Evolutionary conservation across 2,888 invertebrate genomes (phyloP), one percentile per base, ranked within the genome.

Genomic region (Sinhomidia bicolor): DNA sequence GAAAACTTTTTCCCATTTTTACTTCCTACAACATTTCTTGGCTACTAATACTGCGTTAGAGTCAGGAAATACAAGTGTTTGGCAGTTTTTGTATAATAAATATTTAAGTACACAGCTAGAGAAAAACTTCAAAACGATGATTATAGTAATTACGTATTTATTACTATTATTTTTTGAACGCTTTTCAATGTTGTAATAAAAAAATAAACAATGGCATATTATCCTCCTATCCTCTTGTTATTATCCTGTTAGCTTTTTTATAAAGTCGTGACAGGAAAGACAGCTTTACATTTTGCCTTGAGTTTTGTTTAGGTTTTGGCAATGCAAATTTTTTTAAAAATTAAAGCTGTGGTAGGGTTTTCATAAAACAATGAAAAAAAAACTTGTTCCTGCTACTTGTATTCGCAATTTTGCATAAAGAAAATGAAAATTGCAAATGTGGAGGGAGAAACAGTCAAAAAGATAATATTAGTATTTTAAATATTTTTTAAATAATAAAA

Each of bases 211-310:
- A 57, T 57, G 7, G 23, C 9, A 10, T 9, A 57, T 57, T 57
- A 57, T 57, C 57, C 5, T 57, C 10, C 7, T 12, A 17, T n/a
- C n/a, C n/a, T n/a, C n/a, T n/a, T n/a, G n/a, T n/a, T 20, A 57
- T 23, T 57, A 57, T 23, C 7, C 57, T n/a, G n/a, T 51, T n/a
- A 51, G 14, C 51, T 51, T n/a, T 14, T 65, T 65, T 32, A n/a
- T 14, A 65, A 32, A 14, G 62, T 65, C 65, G 36, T 65, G 65
- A 65, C 36, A 65, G 17, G 62, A 65, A 65, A 36, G 36, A 17
- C n/a, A 36, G 36, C 36, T 32, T 29, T 36, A 36, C 7, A 9
- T 36, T 65, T 65, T n/a, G n/a, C 36, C 65, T 65, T 62, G 29
- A 62, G n/a, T 62, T 29, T 62, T 36, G 1, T 65, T 36, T 65